Evolutionary conservation across 2,797 vertebrate species (phyloP).

Genomic region (Lagocephalus sceleratus): DNA sequence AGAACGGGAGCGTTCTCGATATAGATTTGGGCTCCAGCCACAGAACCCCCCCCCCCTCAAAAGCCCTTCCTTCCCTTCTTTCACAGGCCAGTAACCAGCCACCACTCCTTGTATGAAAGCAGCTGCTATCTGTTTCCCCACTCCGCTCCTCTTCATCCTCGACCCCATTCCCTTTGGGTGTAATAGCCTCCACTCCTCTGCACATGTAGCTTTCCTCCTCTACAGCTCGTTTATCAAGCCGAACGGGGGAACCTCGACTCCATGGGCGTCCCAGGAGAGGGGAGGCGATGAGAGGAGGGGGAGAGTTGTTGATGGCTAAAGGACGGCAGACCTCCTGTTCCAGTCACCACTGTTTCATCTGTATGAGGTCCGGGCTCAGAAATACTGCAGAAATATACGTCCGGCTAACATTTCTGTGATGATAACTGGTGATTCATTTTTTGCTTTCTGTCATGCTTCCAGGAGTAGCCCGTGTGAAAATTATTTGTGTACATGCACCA

Average conservation of each 20-base stretch:
- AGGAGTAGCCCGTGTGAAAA: too few relatives aligned
- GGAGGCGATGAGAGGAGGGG: background rate
- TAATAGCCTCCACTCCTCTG: constrained; percentile 24
- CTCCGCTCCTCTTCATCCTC: constrained; percentile 32
- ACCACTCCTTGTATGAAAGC: constrained; percentile 44
- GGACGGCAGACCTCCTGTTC: constrained; percentile 19
- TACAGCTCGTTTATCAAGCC: constrained; percentile 45
- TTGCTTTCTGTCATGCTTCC: too few relatives aligned
- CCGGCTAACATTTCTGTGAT: background rate
- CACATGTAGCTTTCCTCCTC: constrained; percentile 32
- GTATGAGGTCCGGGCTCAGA: background rate
- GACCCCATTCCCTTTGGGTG: constrained; percentile 30
- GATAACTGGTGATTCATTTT: too few relatives aligned
- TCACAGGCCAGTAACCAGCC: constrained; percentile 54
- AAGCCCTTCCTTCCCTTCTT: constrained; percentile 35
- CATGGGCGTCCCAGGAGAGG: constrained; percentile 16
- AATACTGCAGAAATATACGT: background rate
- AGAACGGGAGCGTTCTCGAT: constrained; percentile 4
- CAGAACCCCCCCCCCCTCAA: background rate
- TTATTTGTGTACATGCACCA: too few relatives aligned
- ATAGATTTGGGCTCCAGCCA: constrained; percentile 19
- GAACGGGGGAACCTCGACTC: constrained; percentile 30
- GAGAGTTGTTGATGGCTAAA: constrained; percentile 9
- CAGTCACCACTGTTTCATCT: background rate
- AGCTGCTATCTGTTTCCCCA: constrained; percentile 37